A percentile compares a stretch with the other conserved stretches of the same genome.
Conservation (phyloP, 2,797 vertebrate species). For the Syngnathus rostellatus region DNA sequence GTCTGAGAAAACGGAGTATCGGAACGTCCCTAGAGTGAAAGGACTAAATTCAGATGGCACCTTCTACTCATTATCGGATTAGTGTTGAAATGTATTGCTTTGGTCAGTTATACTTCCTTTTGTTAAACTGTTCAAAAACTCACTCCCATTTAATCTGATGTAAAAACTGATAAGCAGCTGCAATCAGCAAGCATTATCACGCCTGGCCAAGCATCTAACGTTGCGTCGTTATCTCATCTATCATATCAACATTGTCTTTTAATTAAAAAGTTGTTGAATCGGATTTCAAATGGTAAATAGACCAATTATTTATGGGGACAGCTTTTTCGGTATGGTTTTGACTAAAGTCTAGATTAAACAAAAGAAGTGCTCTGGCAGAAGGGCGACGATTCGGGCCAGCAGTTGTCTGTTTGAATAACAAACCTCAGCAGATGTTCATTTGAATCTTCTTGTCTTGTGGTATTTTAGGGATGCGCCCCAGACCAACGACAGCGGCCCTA, state of each 20-base stretch:
- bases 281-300: background rate
- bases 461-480: slow-evolving; percentile 74
- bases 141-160: background rate
- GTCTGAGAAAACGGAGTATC: too few species aligned
- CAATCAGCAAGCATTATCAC: background rate
- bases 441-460: slow-evolving; percentile 9
- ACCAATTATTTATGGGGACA: background rate
- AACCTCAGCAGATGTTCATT: slow-evolving; percentile 20
- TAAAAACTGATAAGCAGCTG: background rate
- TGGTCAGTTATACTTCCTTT: too few species aligned
- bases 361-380: slow-evolving; percentile 10
- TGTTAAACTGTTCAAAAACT: background rate
- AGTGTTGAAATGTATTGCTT: too few species aligned
- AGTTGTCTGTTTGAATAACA: slow-evolving; percentile 16
- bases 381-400: slow-evolving; percentile 18
- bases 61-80: too few species aligned
- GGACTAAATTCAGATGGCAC: too few species aligned
- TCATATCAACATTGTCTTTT: background rate
- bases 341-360: slow-evolving; percentile 7
- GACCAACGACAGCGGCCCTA: slow-evolving; percentile 69
- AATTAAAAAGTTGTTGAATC: background rate
- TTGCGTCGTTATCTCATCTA: background rate
- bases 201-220: background rate
- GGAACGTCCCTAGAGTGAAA: too few species aligned
- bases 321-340: slow-evolving; percentile 4